Conservation (phyloP, 2,113 vertebrate genomes). For the Mixornis gularis region DNA sequence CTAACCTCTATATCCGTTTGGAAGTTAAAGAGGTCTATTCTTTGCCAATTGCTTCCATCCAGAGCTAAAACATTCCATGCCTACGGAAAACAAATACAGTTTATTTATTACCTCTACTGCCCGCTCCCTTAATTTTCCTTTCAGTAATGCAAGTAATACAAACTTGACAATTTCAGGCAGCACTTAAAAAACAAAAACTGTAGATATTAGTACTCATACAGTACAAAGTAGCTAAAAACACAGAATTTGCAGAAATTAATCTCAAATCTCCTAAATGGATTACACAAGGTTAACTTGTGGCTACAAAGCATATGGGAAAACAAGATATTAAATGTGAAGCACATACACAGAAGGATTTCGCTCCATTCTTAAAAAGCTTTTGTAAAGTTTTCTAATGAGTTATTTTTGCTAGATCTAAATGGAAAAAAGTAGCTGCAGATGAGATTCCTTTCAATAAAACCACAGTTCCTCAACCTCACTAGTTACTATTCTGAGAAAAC, state of each 20-base stretch:
- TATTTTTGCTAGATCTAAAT: background rate
- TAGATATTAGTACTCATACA: background rate
- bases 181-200: background rate
- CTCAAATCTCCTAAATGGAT: background rate
- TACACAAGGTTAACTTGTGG: background rate
- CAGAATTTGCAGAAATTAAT: background rate
- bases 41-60: conserved; percentile 97
- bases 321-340: background rate
- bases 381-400: background rate
- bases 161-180: background rate
- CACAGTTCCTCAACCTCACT: background rate
- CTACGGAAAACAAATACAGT: conserved; percentile 62
- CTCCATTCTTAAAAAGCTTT: background rate
- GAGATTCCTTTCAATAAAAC: background rate
- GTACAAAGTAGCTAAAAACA: background rate
- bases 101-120: background rate
- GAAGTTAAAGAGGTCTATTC: conserved; percentile 95
- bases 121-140: background rate
- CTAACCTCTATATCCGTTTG: conserved; percentile 95
- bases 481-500: conserved; percentile 8
- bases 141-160: background rate
- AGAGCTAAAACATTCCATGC: conserved; percentile 93
- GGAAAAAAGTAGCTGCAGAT: background rate
- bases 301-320: background rate
- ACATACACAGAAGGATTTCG: fast-evolving